These are phyloP conservation scores for Elymnias hypermnestra DNA, from an alignment of 1,140 invertebrate genomes.

Conservation along the genomic window DNA sequence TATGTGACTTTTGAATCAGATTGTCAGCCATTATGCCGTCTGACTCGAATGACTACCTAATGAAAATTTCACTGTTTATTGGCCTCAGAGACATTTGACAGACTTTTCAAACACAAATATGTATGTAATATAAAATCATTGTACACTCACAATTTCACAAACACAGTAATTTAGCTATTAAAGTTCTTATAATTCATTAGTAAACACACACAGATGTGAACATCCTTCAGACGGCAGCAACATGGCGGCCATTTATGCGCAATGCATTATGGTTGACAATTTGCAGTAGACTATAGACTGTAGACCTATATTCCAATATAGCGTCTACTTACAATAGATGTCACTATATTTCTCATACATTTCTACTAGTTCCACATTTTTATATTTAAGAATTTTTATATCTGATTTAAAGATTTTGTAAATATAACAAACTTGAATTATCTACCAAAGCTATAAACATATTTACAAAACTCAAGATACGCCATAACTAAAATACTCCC, in stretches of 20 bases:
- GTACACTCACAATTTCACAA: constrained; percentile 75
- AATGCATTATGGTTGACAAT: constrained; percentile 76
- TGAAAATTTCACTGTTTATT: constrained; percentile 76
- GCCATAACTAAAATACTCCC: too few species aligned
- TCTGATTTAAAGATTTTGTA: too few species aligned
- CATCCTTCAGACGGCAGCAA: constrained; percentile 76
- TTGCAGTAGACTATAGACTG: constrained; percentile 66
- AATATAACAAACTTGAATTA: too few species aligned
- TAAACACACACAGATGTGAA: constrained; percentile 76
- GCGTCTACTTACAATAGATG: constrained; percentile 34
- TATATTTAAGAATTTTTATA: too few species aligned
- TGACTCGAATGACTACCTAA: constrained; percentile 76
- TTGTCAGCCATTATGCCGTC: constrained; percentile 77
- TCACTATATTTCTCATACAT: too few species aligned
- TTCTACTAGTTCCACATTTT: too few species aligned
- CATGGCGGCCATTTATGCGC: constrained; percentile 77
- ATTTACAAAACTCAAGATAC: too few species aligned
- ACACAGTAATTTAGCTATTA: constrained; percentile 72
- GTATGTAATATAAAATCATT: constrained; percentile 70
- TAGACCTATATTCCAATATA: constrained; percentile 31
- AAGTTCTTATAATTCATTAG: constrained; percentile 75
- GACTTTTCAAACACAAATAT: constrained; percentile 67
- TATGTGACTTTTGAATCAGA: constrained; percentile 77
- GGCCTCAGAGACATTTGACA: constrained; percentile 74
- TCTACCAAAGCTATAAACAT: too few species aligned